Evolutionary conservation across 2,888 invertebrate genomes (phyloP).

Genomic region (Drosophila ezoana): DNA sequence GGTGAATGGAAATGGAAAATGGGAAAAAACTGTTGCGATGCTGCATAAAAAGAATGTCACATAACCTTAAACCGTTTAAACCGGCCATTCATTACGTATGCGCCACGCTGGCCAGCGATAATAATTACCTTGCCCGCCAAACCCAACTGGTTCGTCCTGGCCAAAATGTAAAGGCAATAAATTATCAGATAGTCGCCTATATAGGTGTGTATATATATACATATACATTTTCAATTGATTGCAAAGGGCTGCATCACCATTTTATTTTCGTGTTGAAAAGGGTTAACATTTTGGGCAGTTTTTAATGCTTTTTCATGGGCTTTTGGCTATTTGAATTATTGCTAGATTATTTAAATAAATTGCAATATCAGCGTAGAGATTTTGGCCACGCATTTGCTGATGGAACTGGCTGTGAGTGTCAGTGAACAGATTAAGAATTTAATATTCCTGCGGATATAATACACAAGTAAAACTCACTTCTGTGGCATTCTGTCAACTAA

Average conservation of each 20-base stretch:
- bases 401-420: neutral
- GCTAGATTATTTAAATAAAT: slow-evolving; percentile 76
- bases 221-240: slow-evolving; percentile 59
- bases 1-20: slow-evolving; percentile 22
- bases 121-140: slow-evolving; percentile 70
- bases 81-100: slow-evolving; percentile 69
- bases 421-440: slow-evolving; percentile 9
- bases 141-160: slow-evolving; percentile 27
- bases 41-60: slow-evolving; percentile 41
- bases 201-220: slow-evolving; percentile 10
- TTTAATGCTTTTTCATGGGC: slow-evolving; percentile 21
- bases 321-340: slow-evolving; percentile 68
- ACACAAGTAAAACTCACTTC: neutral
- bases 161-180: slow-evolving; percentile 44
- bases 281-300: slow-evolving; percentile 54
- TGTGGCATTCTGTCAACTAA: neutral
- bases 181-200: slow-evolving; percentile 59
- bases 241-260: slow-evolving; percentile 65
- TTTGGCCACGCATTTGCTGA: slow-evolving; percentile 18
- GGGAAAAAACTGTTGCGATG: slow-evolving; percentile 10
- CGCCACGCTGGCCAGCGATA: slow-evolving; percentile 65
- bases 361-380: slow-evolving; percentile 45
- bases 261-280: slow-evolving; percentile 64
- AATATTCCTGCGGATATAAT: slow-evolving; percentile 3
- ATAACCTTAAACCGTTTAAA: slow-evolving; percentile 63